phyloP scores from a whole-genome alignment of 2,888 invertebrate genomes.

The Tubulanus polymorphus region DNA sequence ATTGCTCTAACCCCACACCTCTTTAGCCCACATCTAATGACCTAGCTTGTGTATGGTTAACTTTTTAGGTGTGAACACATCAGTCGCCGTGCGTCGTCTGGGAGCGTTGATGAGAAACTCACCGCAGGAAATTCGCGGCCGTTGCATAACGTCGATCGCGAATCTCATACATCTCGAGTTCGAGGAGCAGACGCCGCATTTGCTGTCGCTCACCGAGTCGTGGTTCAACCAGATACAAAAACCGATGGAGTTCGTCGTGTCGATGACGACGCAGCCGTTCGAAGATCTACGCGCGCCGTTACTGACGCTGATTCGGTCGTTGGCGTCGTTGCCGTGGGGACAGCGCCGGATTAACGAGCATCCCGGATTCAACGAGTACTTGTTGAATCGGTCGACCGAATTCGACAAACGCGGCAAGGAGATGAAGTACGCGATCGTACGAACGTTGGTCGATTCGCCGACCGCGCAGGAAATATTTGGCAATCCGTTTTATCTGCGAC shows the following conservation, averaged over 20 bases:
- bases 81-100: too few relatives aligned
- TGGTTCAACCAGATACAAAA: constrained; percentile 63
- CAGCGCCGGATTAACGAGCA: constrained; percentile 67
- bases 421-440: constrained; percentile 70
- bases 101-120: too few relatives aligned
- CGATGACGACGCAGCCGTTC: constrained; percentile 73
- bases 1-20: too few relatives aligned
- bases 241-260: constrained; percentile 63
- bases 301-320: constrained; percentile 63
- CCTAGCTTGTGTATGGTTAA: too few relatives aligned
- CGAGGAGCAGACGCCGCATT: constrained; percentile 53
- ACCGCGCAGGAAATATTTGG: constrained; percentile 60
- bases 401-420: constrained; percentile 70
- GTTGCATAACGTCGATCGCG: too few relatives aligned
- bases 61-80: too few relatives aligned
- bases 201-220: constrained; percentile 57
- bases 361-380: constrained; percentile 73
- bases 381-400: constrained; percentile 71
- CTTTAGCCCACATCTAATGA: too few relatives aligned
- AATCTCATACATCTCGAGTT: constrained; percentile 29
- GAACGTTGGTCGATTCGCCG: constrained; percentile 53
- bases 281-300: constrained; percentile 71
- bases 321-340: constrained; percentile 76
- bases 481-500: constrained; percentile 59
- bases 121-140: too few relatives aligned